Evolutionary conservation across 2,888 invertebrate genomes (phyloP).

Genomic region (Caenorhabditis sulstoni): DNA sequence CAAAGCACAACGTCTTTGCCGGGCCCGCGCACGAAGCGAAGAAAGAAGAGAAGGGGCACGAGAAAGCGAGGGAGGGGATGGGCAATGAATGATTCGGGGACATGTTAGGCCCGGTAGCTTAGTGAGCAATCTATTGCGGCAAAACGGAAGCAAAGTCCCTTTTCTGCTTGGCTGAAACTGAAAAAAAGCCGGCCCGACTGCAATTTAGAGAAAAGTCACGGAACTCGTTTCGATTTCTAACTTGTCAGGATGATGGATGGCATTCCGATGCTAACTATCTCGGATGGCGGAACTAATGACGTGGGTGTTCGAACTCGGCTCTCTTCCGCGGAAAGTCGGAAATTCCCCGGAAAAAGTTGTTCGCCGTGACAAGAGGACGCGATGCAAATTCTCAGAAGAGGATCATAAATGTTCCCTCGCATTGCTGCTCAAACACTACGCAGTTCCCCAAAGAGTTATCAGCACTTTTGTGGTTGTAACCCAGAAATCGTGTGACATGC

Average conservation of each 20-base stretch:
- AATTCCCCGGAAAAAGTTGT: not conserved
- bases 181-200: not conserved
- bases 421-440: conserved; percentile 10
- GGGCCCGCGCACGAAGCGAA: too few species aligned
- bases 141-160: not conserved
- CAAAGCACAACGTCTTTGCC: conserved; percentile 39
- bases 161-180: too few species aligned
- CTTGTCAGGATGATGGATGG: conserved; percentile 23
- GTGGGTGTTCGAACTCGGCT: not conserved
- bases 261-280: not conserved
- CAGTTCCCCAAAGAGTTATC: conserved; percentile 43
- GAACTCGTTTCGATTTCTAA: conserved; percentile 7
- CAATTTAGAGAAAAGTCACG: not conserved
- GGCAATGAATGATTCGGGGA: conserved; percentile 37
- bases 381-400: conserved; percentile 27
- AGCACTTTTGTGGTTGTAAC: conserved; percentile 20
- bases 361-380: too few species aligned
- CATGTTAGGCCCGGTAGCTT: conserved; percentile 47
- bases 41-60: not conserved
- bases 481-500: conserved; percentile 20
- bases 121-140: conserved; percentile 2
- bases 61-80: conserved; percentile 1
- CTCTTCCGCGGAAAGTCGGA: conserved; percentile 3
- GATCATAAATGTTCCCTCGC: conserved; percentile 31
- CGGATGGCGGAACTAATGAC: not conserved